Base-by-base conservation (phyloP, 2,888 invertebrate species). In the Trisateles emortualis region DNA sequence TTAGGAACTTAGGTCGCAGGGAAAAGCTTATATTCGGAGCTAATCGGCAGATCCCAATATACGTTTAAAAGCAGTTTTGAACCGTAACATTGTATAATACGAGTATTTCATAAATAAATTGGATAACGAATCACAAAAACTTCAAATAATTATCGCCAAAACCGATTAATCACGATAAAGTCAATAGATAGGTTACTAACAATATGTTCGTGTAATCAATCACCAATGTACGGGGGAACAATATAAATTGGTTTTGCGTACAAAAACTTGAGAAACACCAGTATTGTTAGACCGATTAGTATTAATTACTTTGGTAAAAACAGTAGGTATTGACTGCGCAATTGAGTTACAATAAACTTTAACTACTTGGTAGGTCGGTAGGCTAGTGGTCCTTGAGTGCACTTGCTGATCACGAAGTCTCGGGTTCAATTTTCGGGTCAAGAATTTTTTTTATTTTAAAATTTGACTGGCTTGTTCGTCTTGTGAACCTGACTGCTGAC, bases 201-300 rank as follows among this genome's bases (percentile, higher is more conserved):
- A 19, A 68, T 53, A 72, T 67, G 67, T 58, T 49, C 59, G 56
- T 46, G 61, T 71, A 67, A 80, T 76, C 70, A 67, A 79, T 78
- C 72, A 68, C 67, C 62, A 49, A 54, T 19, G 38, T 38, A 29
- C 46, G 45, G 58, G 59, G 9, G 53, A 68, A 81, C 80, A 78
- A 82, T 80, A 74, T 74, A 70, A 74, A 76, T 74, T 56, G 52
- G 51, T 60, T 45, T 69, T 68, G 50, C 54, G 36, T 32, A 50
- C 51, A 83, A 82, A 81, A 80, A 68, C 74, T 68, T 81, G 81
- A 54, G 81, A 81, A 74, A 64, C 47, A 30, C 8, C 22, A 32
- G 68, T 50, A 77, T 79, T 79, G 78, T 78, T n/a, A 38, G 17
- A 33, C 53, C 62, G 65, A 68, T 68, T 63, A 57, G 52, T 71